phyloP scores from a whole-genome alignment of 2,888 invertebrate species.

The Pheosia tremula region DNA sequence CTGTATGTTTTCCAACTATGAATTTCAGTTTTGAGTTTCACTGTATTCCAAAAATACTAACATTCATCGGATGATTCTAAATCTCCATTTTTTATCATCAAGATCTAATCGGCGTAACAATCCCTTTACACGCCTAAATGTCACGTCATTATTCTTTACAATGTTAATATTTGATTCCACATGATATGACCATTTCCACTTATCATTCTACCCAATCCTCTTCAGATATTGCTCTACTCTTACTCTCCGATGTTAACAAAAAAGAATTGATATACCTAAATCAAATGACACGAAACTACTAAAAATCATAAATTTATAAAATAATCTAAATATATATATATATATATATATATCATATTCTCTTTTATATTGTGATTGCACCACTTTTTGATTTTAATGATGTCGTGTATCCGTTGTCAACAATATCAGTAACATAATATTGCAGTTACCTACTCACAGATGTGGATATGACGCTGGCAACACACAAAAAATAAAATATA shows the following conservation, averaged over 20 bases:
- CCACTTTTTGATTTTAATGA: constrained; percentile 56
- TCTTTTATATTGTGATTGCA: constrained; percentile 67
- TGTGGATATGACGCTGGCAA: constrained; percentile 70
- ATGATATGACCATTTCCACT: constrained; percentile 80
- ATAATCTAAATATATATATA: constrained; percentile 14
- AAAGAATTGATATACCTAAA: constrained; percentile 37
- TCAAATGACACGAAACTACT: constrained; percentile 33
- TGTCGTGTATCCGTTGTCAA: constrained; percentile 53
- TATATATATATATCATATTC: constrained; percentile 34
- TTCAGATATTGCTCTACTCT: constrained; percentile 72
- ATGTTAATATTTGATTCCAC: constrained; percentile 73
- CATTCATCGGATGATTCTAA: constrained; percentile 76
- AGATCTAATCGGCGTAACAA: constrained; percentile 71
- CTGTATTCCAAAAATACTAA: constrained; percentile 81
- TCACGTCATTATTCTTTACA: constrained; percentile 66
- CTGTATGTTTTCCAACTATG: constrained; percentile 54
- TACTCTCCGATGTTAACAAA: constrained; percentile 51
- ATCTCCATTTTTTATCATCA: constrained; percentile 72
- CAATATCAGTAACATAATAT: constrained; percentile 46
- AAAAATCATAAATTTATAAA: constrained; percentile 14
- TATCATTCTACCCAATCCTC: constrained; percentile 63
- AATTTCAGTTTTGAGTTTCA: constrained; percentile 56
- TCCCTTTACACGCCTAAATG: constrained; percentile 70
- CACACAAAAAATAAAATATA: constrained; percentile 59
- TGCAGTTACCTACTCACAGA: constrained; percentile 55